Conservation (phyloP, 2,113 vertebrate genomes). For the Pelmatolapia mariae region DNA sequence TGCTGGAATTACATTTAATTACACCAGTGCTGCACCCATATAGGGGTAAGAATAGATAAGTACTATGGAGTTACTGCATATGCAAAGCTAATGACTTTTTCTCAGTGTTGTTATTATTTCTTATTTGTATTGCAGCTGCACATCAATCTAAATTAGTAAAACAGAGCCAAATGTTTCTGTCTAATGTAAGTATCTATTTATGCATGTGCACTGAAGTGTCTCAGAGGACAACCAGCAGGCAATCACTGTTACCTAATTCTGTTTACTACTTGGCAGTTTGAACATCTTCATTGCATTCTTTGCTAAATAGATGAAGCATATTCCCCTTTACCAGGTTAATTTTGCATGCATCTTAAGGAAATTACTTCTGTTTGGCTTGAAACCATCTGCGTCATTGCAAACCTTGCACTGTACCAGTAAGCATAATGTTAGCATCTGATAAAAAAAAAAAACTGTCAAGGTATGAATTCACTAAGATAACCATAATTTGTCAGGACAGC, state of each 20-base stretch:
- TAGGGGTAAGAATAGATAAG: not conserved
- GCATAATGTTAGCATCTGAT: not conserved
- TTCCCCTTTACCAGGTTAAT: not conserved
- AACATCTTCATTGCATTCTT: not conserved
- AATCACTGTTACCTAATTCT: not conserved
- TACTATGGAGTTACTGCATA: not conserved
- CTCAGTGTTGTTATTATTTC: not conserved
- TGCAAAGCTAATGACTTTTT: not conserved
- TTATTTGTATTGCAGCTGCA: not conserved
- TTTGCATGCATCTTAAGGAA: not conserved
- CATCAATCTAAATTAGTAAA: fast-evolving
- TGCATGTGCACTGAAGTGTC: not conserved
- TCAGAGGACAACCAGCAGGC: not conserved
- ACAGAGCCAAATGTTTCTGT: not conserved
- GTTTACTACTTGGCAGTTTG: not conserved
- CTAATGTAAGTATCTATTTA: not conserved
- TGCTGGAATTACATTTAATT: not conserved
- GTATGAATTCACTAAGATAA: not conserved
- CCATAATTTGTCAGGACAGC: not conserved
- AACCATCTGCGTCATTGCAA: not conserved
- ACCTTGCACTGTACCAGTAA: not conserved
- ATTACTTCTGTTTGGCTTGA: not conserved
- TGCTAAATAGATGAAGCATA: not conserved
- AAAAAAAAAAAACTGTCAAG: not conserved
- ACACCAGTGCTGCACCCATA: not conserved